Conservation (phyloP, 1,140 invertebrate species). For the Tetramorium simillimum region DNA sequence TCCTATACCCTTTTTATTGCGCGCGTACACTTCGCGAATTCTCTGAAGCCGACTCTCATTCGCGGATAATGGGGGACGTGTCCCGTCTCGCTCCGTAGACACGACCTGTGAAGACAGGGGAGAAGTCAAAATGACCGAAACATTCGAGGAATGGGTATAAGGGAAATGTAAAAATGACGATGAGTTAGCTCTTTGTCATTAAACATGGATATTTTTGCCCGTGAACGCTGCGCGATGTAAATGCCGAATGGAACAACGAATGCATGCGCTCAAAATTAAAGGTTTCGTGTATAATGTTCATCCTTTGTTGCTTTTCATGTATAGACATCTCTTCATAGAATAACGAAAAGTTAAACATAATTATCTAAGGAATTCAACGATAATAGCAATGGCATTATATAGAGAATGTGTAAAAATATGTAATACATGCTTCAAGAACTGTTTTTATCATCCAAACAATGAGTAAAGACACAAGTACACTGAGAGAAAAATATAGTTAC, state of each 20-base stretch:
- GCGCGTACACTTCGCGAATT: slow-evolving; percentile 59
- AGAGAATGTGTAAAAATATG: background rate
- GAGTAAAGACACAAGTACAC: background rate
- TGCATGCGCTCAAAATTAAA: background rate
- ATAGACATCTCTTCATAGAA: background rate
- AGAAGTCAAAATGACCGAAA: slow-evolving; percentile 24
- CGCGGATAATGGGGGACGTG: slow-evolving; percentile 67
- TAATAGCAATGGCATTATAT: background rate
- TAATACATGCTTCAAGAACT: background rate
- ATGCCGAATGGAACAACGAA: background rate
- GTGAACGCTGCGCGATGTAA: background rate
- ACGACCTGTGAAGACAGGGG: background rate
- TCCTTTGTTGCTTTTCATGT: background rate
- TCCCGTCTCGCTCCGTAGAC: slow-evolving; percentile 36
- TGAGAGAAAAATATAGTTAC: too few species aligned
- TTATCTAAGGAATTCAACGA: background rate
- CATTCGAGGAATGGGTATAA: background rate
- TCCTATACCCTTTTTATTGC: slow-evolving; percentile 62
- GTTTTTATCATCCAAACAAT: background rate
- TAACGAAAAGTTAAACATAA: background rate
- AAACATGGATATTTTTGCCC: background rate
- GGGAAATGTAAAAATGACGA: background rate
- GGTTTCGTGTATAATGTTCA: background rate
- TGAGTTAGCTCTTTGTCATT: slow-evolving; percentile 1
- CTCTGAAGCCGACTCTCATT: slow-evolving; percentile 47